Conservation (phyloP, 1,140 invertebrate species). For the Platyscapa corneri region DNA sequence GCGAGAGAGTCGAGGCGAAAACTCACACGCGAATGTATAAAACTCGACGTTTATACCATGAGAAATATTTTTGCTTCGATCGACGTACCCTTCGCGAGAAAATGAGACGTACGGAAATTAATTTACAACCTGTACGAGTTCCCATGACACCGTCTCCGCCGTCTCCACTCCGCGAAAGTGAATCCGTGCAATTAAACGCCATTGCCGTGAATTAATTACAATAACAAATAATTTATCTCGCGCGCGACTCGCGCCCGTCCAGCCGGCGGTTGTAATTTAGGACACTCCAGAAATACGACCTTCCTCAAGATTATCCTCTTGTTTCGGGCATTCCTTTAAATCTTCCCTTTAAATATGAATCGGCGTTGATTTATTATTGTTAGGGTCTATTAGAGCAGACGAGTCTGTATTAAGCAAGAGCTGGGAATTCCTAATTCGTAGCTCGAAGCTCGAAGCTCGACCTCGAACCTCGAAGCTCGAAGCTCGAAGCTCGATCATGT, state of each 20-base stretch:
- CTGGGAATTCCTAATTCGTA: not conserved
- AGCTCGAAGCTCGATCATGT: not conserved
- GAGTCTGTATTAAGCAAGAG: not conserved
- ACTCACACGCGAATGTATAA: not conserved
- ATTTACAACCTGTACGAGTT: not conserved
- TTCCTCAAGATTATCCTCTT: not conserved
- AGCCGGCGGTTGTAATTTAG: not conserved
- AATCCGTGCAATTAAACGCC: not conserved
- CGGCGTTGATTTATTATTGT: not conserved
- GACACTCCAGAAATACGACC: not conserved
- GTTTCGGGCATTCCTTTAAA: not conserved
- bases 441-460: not conserved
- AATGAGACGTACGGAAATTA: not conserved
- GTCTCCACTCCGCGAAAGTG: not conserved
- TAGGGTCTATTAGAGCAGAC: not conserved
- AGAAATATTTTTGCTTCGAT: not conserved
- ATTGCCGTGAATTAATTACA: not conserved
- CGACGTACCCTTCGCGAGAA: not conserved
- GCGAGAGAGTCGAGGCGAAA: not conserved
- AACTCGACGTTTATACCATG: not conserved
- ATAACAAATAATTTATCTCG: not conserved
- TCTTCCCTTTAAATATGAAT: not conserved
- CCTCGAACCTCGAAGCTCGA: not conserved
- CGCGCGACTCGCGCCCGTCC: not conserved
- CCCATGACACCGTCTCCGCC: not conserved